Conservation (phyloP, 1,140 invertebrate species). For the Sminthurides bifidus region DNA sequence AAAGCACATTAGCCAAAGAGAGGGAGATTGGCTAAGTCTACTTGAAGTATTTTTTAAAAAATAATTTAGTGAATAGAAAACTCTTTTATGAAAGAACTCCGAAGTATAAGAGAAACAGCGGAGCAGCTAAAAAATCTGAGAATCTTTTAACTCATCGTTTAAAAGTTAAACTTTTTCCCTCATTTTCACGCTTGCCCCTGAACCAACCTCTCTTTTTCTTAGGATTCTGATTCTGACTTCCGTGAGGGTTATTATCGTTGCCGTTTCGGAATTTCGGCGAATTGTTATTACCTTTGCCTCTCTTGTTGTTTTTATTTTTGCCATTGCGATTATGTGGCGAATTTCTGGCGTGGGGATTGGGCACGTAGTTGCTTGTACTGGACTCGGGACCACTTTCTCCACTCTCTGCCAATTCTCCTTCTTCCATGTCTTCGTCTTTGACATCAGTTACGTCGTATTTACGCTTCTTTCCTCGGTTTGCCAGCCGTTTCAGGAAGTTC, state of each 20-base stretch:
- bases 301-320: neutral
- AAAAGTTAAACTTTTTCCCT: neutral
- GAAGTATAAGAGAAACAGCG: neutral
- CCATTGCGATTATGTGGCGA: neutral
- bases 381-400: too few species aligned
- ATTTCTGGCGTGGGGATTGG: too few species aligned
- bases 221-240: neutral
- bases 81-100: slow-evolving; percentile 5
- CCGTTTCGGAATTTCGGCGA: neutral
- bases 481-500: neutral
- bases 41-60: too few species aligned
- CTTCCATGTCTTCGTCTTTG: neutral
- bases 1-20: too few species aligned
- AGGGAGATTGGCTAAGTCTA: too few species aligned
- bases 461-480: neutral
- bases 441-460: neutral
- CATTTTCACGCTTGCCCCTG: neutral
- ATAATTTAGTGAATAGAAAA: too few species aligned
- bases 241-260: neutral
- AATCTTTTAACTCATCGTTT: neutral
- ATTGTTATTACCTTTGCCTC: neutral
- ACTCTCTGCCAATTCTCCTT: neutral
- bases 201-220: neutral
- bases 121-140: neutral
- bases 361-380: too few species aligned